Evolutionary conservation across 1,140 invertebrate species (phyloP).

Genomic region (Drosophila serrata): DNA sequence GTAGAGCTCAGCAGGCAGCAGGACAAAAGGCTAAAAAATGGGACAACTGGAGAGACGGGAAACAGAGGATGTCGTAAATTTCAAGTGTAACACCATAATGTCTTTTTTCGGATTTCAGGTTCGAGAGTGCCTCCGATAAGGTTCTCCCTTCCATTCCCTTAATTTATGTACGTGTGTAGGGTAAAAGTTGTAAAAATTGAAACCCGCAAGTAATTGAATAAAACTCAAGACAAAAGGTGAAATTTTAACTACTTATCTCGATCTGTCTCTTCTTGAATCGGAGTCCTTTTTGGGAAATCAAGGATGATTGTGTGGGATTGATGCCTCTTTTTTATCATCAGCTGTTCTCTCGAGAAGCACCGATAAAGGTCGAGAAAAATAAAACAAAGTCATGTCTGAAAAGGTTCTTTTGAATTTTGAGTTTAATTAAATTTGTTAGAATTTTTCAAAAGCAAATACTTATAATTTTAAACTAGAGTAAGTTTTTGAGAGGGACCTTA

Average conservation of each 20-base stretch:
- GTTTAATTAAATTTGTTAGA: not conserved
- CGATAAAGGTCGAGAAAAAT: not conserved
- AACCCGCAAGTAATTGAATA: constrained; percentile 78
- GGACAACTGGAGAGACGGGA: constrained; percentile 46
- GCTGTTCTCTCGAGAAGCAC: not conserved
- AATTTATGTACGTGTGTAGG: constrained; percentile 45
- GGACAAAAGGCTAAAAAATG: constrained; percentile 73
- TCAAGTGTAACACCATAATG: constrained; percentile 79
- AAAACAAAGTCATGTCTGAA: not conserved
- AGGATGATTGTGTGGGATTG: constrained; percentile 20
- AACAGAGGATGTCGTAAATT: constrained; percentile 80
- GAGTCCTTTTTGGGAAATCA: constrained; percentile 15
- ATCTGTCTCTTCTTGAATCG: constrained; percentile 1
- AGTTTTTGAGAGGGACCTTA: not conserved
- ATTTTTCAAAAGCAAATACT: not conserved
- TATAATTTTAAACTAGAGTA: not conserved
- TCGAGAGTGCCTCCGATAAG: constrained; percentile 38
- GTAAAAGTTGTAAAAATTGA: constrained; percentile 62
- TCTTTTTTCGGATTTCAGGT: constrained; percentile 45
- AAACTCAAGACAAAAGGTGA: constrained; percentile 63
- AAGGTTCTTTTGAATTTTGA: no score
- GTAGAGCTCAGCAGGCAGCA: constrained; percentile 64
- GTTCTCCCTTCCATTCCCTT: constrained; percentile 32
- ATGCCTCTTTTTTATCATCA: constrained; percentile 11
- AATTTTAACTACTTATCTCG: constrained; percentile 52